Evolutionary conservation across 2,888 invertebrate genomes (phyloP).

Genomic region (Amblyjoppa proteus): DNA sequence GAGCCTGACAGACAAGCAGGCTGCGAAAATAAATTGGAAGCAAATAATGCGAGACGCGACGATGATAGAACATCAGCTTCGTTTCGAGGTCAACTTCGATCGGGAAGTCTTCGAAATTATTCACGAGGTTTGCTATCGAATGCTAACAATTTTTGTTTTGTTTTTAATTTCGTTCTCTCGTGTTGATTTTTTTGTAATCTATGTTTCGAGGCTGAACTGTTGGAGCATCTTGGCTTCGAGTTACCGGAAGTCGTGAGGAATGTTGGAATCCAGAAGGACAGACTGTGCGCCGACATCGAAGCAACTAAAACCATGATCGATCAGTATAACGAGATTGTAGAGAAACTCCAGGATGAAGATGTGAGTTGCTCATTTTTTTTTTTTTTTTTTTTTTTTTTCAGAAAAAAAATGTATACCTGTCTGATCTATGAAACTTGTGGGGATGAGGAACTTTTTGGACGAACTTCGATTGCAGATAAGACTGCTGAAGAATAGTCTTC

Average conservation of each 20-base stretch:
- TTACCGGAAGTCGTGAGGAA: slow-evolving; percentile 86
- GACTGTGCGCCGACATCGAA: slow-evolving; percentile 89
- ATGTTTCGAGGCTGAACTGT: slow-evolving; percentile 87
- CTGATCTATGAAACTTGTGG: neutral
- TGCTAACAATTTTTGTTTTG: neutral
- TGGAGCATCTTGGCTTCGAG: slow-evolving; percentile 90
- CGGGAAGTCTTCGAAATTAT: slow-evolving; percentile 89
- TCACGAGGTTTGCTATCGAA: slow-evolving; percentile 85
- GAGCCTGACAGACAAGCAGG: slow-evolving; percentile 56
- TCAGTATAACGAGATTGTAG: slow-evolving; percentile 89
- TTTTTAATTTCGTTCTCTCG: slow-evolving; percentile 3
- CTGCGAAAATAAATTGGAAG: slow-evolving; percentile 87
- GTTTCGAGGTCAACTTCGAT: slow-evolving; percentile 90
- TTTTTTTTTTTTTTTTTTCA: slow-evolving; percentile 11
- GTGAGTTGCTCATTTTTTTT: slow-evolving; percentile 80
- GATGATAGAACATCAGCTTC: slow-evolving; percentile 89
- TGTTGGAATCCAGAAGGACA: slow-evolving; percentile 88
- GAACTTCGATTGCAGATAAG: slow-evolving; percentile 85
- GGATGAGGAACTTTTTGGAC: neutral
- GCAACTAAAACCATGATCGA: slow-evolving; percentile 87
- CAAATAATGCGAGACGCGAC: slow-evolving; percentile 90
- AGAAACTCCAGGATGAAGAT: slow-evolving; percentile 90
- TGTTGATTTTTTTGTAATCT: slow-evolving; percentile 10
- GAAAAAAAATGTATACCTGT: slow-evolving; percentile 3
- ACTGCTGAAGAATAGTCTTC: slow-evolving; percentile 89